These are phyloP conservation scores for Deroptyus accipitrinus DNA, from an alignment of 2,113 vertebrate genomes.

Conservation along the genomic window DNA sequence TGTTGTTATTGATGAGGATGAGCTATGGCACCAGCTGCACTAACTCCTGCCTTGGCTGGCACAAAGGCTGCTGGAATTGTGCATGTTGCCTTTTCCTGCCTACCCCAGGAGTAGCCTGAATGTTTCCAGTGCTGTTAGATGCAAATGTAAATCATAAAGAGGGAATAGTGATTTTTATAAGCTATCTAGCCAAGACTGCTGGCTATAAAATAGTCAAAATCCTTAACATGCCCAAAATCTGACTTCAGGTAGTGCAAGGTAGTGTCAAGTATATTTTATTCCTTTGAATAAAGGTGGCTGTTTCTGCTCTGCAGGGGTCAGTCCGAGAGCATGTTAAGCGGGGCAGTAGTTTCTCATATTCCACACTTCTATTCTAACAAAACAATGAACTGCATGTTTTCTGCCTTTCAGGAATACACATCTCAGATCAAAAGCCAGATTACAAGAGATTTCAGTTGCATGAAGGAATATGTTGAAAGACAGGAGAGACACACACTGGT, in stretches of 20 bases:
- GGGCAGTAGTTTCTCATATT: neutral
- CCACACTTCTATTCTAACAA: neutral
- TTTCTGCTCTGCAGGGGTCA: neutral
- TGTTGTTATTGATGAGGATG: neutral
- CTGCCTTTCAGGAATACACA: constrained; percentile 39
- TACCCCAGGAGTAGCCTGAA: neutral
- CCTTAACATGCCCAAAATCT: neutral
- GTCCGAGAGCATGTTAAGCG: neutral
- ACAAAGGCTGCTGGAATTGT: neutral
- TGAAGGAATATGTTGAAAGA: constrained; percentile 58
- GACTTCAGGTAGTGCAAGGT: neutral
- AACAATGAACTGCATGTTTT: neutral
- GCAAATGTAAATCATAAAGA: neutral
- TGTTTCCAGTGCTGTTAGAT: neutral
- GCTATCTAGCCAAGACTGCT: neutral
- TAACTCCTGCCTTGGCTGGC: neutral
- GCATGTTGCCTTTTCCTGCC: neutral
- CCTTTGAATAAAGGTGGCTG: neutral
- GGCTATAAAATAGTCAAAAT: neutral
- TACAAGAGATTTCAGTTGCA: constrained; percentile 36
- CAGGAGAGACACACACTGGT: constrained; percentile 42
- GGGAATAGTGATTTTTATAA: neutral
- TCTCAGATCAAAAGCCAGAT: constrained; percentile 53
- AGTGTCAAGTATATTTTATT: neutral
- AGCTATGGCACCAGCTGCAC: neutral